phyloP scores from a whole-genome alignment of 2,113 vertebrate genomes.

The Cisticola juncidis region DNA sequence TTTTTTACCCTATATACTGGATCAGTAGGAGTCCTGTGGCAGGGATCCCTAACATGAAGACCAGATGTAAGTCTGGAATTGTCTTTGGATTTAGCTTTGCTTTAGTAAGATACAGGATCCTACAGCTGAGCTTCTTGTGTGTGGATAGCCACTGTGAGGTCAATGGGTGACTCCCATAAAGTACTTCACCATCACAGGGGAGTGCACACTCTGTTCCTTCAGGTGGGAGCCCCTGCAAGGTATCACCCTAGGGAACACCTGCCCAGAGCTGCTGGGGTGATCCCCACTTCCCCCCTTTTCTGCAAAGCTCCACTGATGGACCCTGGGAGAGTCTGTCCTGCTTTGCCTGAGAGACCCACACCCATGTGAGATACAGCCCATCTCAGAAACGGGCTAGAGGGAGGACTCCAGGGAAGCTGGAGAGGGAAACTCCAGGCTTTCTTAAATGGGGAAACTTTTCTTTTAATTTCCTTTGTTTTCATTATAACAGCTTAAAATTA shows the following conservation, averaged over 20 bases:
- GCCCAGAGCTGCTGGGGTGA: not conserved
- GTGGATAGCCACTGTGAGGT: not conserved
- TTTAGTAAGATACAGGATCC: not conserved
- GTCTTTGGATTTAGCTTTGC: not conserved
- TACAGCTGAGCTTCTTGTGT: not conserved
- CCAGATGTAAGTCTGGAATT: not conserved
- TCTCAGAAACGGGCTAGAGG: not conserved
- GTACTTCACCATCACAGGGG: not conserved
- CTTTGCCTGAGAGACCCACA: not conserved
- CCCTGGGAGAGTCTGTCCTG: not conserved
- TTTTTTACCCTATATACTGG: not conserved
- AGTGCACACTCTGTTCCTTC: not conserved
- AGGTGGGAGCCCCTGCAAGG: rapidly evolving
- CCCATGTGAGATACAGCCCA: rapidly evolving
- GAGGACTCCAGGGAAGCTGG: rapidly evolving
- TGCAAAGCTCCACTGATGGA: not conserved
- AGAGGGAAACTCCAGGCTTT: not conserved
- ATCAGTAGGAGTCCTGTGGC: rapidly evolving
- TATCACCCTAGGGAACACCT: not conserved
- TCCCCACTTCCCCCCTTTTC: rapidly evolving
- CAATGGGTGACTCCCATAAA: not conserved
- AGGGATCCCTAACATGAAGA: not conserved
- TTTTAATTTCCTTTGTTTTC: not conserved
- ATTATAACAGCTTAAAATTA: not conserved
- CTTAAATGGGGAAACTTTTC: not conserved